Evolutionary conservation across 2,113 vertebrate species (phyloP).

Genomic region (Entomyzon cyanotis): DNA sequence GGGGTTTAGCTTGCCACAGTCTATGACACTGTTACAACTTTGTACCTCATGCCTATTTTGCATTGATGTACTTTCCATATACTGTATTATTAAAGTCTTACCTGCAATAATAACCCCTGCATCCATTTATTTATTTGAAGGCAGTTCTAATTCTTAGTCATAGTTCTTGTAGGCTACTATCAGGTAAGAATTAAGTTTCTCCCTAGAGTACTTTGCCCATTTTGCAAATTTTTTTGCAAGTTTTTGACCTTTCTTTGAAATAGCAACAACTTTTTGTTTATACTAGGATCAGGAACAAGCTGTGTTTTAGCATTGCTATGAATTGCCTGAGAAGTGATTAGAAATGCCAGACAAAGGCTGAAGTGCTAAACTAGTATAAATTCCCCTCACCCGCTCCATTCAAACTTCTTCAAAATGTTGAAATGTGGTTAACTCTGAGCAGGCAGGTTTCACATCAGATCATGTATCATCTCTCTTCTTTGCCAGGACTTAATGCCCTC

Average conservation of each 20-base stretch:
- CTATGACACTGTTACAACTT: not conserved
- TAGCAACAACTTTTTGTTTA: not conserved
- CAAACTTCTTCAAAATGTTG: not conserved
- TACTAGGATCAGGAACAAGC: not conserved
- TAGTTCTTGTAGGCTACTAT: not conserved
- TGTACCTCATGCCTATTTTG: not conserved
- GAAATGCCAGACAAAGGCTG: not conserved
- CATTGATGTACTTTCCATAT: not conserved
- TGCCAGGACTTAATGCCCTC: not conserved
- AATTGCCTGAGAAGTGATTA: not conserved
- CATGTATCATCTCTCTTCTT: not conserved
- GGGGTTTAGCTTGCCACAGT: not conserved
- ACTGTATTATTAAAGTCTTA: not conserved
- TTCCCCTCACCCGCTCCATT: not conserved
- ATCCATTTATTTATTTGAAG: not conserved
- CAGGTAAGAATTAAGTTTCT: not conserved
- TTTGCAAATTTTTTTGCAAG: not conserved
- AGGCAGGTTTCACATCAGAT: constrained; percentile 10
- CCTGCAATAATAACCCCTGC: not conserved
- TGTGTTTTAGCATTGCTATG: not conserved
- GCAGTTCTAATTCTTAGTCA: not conserved
- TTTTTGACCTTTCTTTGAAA: not conserved
- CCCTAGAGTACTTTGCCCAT: not conserved
- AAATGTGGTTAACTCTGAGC: not conserved
- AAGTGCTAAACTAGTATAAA: not conserved